Conservation (phyloP, 2,888 invertebrate genomes). For the Drosophila prolongata region DNA sequence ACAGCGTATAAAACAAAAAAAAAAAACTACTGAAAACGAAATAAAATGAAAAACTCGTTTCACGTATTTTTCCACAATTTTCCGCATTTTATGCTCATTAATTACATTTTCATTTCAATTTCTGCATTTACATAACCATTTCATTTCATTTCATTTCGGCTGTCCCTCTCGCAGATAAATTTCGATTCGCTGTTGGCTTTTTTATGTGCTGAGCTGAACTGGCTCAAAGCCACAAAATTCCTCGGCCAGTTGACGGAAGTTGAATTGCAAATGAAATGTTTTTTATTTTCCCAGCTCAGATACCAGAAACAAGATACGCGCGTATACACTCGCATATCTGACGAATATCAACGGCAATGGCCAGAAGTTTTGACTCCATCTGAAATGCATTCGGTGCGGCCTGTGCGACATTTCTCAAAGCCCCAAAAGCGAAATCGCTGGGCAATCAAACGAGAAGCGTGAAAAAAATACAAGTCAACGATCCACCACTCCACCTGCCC, state of each 20-base stretch:
- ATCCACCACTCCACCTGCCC: slow-evolving; percentile 2
- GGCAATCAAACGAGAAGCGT: slow-evolving; percentile 36
- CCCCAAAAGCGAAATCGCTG: slow-evolving; percentile 16
- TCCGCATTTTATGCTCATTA: slow-evolving; percentile 77
- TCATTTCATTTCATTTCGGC: slow-evolving; percentile 27
- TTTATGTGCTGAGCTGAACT: slow-evolving; percentile 36
- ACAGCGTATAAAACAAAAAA: background rate
- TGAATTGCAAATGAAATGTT: slow-evolving; percentile 71
- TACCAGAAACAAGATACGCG: slow-evolving; percentile 26
- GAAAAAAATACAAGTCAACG: slow-evolving; percentile 23
- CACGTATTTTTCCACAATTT: slow-evolving; percentile 62
- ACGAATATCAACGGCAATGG: slow-evolving; percentile 24
- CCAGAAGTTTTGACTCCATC: slow-evolving; percentile 30
- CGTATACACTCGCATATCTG: background rate
- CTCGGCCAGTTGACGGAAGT: slow-evolving; percentile 68
- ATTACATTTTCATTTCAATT: slow-evolving; percentile 72
- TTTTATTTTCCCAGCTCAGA: slow-evolving; percentile 50
- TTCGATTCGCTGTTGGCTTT: background rate
- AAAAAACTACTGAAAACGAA: slow-evolving; percentile 22
- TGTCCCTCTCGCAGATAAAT: slow-evolving; percentile 5
- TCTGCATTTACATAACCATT: slow-evolving; percentile 71
- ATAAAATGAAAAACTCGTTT: slow-evolving; percentile 68
- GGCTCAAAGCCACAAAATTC: slow-evolving; percentile 45
- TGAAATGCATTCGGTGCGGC: slow-evolving; percentile 52
- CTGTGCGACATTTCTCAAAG: background rate